These are phyloP conservation scores for Coccyzus lansbergi DNA, from an alignment of 2,797 vertebrate species.

Conservation along the genomic window DNA sequence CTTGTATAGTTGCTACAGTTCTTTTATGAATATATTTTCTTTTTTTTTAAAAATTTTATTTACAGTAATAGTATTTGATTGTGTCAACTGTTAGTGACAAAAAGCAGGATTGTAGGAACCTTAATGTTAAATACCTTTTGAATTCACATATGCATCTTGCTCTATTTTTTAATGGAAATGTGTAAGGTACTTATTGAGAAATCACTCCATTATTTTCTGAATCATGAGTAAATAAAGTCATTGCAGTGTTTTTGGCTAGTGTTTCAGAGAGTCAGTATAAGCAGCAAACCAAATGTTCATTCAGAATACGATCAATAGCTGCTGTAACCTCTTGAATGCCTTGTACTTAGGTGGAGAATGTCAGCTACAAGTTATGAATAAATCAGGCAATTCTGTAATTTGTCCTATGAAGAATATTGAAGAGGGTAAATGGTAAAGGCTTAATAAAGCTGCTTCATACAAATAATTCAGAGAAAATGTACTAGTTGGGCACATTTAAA, in stretches of 20 bases:
- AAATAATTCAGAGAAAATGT: neutral
- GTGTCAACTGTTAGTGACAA: neutral
- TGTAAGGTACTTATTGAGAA: neutral
- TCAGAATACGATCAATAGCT: neutral
- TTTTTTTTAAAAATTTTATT: neutral
- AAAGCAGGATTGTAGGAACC: neutral
- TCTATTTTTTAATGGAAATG: neutral
- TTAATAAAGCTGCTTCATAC: conserved; percentile 31
- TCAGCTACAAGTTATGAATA: neutral
- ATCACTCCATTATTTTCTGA: neutral
- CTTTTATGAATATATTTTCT: neutral
- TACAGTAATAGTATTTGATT: neutral
- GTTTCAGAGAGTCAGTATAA: neutral
- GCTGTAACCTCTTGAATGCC: neutral
- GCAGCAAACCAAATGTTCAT: neutral
- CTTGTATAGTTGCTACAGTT: neutral
- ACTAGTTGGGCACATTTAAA: neutral
- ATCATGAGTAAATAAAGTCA: neutral
- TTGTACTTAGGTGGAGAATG: neutral
- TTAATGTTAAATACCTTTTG: neutral
- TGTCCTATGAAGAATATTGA: neutral
- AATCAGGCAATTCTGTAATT: neutral
- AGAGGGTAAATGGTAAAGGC: neutral
- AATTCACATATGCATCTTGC: neutral
- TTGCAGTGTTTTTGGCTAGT: neutral